Evolutionary conservation across 2,113 vertebrate genomes (phyloP).

Genomic region (Riparia riparia): DNA sequence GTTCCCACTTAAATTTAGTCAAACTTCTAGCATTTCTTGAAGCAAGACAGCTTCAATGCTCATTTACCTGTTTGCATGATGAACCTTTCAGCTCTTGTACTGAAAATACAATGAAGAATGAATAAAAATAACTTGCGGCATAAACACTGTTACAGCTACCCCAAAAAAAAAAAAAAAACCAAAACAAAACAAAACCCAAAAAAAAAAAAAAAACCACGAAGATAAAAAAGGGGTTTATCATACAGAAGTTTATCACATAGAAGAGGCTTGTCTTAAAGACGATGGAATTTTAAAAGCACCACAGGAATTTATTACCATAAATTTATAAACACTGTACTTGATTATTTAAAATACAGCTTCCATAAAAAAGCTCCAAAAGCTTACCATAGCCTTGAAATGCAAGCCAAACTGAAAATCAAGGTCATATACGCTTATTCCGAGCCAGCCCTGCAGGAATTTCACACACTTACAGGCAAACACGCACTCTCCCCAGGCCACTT

Average conservation of each 20-base stretch:
- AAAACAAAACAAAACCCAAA: no score
- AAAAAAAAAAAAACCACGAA: not conserved
- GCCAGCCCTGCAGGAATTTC: not conserved
- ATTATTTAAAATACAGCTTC: not conserved
- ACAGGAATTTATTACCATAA: not conserved
- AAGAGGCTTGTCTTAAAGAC: not conserved
- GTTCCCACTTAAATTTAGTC: not conserved
- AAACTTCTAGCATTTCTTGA: not conserved
- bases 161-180: not conserved
- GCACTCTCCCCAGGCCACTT: not conserved
- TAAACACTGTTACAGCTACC: not conserved
- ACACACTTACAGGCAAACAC: not conserved
- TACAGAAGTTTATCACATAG: not conserved
- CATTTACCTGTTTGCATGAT: not conserved
- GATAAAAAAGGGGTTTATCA: not conserved
- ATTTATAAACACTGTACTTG: not conserved
- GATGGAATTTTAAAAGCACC: not conserved
- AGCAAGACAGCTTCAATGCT: not conserved
- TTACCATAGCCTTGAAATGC: not conserved
- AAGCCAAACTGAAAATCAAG: slow-evolving; percentile 15
- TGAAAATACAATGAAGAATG: not conserved
- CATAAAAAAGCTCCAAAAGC: not conserved
- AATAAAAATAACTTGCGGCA: not conserved
- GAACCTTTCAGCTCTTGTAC: not conserved
- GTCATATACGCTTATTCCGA: not conserved